Percentiles rank a stretch among this genome's conserved stretches.
Conservation (phyloP, 1,140 invertebrate species). For the Ruditapes philippinarum region DNA sequence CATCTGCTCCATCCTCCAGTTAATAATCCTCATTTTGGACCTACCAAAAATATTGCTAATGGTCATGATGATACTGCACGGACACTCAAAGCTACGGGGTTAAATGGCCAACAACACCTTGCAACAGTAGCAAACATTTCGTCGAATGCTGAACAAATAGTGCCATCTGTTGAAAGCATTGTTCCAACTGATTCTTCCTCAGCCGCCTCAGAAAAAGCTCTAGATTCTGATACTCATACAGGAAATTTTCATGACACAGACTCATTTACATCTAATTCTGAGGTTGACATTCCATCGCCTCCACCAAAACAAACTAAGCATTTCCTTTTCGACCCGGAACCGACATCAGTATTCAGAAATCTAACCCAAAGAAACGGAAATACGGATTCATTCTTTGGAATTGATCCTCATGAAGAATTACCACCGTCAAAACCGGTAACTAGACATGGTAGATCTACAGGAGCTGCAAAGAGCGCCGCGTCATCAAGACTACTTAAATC, state of each 20-base stretch:
- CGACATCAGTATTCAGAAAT: not conserved
- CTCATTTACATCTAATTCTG: conserved; percentile 5
- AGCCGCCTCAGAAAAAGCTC: conserved; percentile 3
- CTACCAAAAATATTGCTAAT: too few species aligned
- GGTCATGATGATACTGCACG: too few species aligned
- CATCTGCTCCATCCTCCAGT: not conserved
- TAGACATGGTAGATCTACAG: conserved; percentile 7
- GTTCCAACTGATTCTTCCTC: not conserved
- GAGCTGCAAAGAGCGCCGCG: not conserved
- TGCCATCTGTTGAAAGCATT: conserved; percentile 48
- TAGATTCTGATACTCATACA: not conserved
- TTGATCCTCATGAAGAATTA: not conserved
- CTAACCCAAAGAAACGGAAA: not conserved
- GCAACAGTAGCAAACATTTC: conserved; percentile 7
- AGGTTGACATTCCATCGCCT: conserved; percentile 5
- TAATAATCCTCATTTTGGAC: not conserved
- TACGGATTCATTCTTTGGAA: not conserved
- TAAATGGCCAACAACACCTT: not conserved
- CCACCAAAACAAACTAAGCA: conserved; percentile 27
- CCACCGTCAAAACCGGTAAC: not conserved
- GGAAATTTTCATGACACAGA: conserved; percentile 2
- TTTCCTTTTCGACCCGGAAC: conserved; percentile 13
- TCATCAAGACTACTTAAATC: conserved; percentile 9
- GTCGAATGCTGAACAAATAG: not conserved
- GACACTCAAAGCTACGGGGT: not conserved